phyloP scores from a whole-genome alignment of 2,888 invertebrate species.

The Hirtodrosophila duncani region DNA sequence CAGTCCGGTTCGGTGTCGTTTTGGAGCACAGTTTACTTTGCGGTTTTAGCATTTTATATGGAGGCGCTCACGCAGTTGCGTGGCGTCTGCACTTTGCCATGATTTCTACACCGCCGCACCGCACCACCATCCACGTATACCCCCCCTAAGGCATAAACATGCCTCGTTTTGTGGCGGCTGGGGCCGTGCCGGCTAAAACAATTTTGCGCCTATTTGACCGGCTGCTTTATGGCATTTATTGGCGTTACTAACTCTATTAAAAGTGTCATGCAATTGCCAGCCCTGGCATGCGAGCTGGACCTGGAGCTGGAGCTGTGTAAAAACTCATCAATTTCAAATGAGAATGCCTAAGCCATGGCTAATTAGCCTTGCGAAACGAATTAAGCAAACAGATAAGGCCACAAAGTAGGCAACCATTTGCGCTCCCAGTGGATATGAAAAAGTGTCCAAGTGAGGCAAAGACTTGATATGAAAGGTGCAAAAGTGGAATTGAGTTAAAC shows the following conservation, averaged over 20 bases:
- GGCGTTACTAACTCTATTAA: conserved; percentile 56
- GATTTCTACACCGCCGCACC: background rate
- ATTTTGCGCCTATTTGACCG: conserved; percentile 39
- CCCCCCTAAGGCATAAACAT: background rate
- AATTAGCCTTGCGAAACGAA: too few relatives aligned
- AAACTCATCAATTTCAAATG: too few relatives aligned
- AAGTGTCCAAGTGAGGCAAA: too few relatives aligned
- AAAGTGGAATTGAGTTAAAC: too few relatives aligned
- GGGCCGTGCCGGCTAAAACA: conserved; percentile 20
- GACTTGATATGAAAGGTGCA: too few relatives aligned
- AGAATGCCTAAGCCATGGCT: too few relatives aligned
- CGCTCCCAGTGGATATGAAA: too few relatives aligned
- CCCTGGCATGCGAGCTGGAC: background rate
- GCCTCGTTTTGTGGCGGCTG: background rate
- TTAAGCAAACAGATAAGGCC: too few relatives aligned
- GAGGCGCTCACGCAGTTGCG: conserved; percentile 45
- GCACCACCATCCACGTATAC: too few relatives aligned
- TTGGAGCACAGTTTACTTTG: conserved; percentile 19
- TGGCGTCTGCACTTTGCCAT: conserved; percentile 54
- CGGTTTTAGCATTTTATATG: conserved; percentile 40
- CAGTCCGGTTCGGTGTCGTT: conserved; percentile 16
- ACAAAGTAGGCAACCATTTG: too few relatives aligned
- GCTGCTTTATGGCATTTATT: conserved; percentile 33
- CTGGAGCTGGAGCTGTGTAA: too few relatives aligned
- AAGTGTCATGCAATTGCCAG: conserved; percentile 45